Base-by-base conservation (phyloP, 1,140 invertebrate species). In the Drosophila sturtevanti region DNA sequence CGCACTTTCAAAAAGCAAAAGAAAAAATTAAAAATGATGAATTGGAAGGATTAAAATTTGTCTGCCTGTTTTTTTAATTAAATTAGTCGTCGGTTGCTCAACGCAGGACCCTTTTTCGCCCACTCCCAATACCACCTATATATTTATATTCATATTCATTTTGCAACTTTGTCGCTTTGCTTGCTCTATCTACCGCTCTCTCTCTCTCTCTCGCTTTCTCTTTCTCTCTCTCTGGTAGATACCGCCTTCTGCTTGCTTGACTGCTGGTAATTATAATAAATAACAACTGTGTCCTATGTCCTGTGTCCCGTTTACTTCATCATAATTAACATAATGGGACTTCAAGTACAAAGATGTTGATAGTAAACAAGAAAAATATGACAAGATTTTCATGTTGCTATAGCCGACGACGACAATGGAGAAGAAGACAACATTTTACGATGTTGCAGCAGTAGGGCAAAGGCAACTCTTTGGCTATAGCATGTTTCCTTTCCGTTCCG, bases 281-380 rank as follows among this genome's bases (percentile, higher is more conserved):
- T 87, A 87, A 87, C 82, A 87, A 87, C 82, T 87, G 82, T 84
- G 82, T 89, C 82, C 84, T 89, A 48, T 48, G 41, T 48, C 41
- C 82, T 87, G 82, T 84, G 82, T 89, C 82, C 84, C 89, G 82
- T 87, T 87, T 87, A 87, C 82, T 87, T 87, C 82, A 87, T 87
- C 82, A 87, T 87, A 87, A 87, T 87, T 87, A 87, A 89, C 82
- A 87, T 87, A 87, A 87, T 87, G 84, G 82, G 84, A 87, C 82
- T 87, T 89, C 79, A 87, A 87, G 82, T 87, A 87, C 84, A 87
- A 89, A 89, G 79, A 89, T 87, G 82, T 87, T 87, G 82, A 87
- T 80, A 89, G 82, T 89, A 87, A 87, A 87, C 84, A 87, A 89
- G 82, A 87, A 87, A 87, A 87, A 87, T 87, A 87, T 87, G 82